Conservation (phyloP, 2,113 vertebrate genomes). For the Rafetus swinhoei region DNA sequence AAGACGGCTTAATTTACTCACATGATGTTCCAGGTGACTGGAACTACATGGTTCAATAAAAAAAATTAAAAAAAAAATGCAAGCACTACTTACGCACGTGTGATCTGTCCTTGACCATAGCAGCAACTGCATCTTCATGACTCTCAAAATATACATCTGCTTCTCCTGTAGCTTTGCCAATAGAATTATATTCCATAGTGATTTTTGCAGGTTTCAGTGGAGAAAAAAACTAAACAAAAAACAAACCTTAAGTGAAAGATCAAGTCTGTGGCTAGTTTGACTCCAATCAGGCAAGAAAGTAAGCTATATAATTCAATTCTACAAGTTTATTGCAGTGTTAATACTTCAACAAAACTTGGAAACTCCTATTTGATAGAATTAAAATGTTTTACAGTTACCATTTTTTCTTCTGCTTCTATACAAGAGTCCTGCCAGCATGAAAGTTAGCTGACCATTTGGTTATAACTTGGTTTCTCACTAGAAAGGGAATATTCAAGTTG, state of each 20-base stretch:
- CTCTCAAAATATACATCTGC: constrained; percentile 86
- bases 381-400: neutral
- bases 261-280: neutral
- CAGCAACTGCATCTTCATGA: constrained; percentile 81
- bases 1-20: accelerated
- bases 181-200: constrained; percentile 83
- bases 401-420: neutral
- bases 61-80: neutral
- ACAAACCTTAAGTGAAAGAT: accelerated
- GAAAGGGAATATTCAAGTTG: neutral
- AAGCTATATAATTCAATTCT: neutral
- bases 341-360: neutral
- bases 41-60: accelerated
- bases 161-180: constrained; percentile 84
- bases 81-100: constrained; percentile 83
- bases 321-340: neutral
- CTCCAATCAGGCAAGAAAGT: neutral
- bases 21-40: accelerated
- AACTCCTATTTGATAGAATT: neutral
- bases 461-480: neutral
- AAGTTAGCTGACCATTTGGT: neutral
- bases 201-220: constrained; percentile 85
- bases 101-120: constrained; percentile 88
- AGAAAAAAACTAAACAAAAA: constrained; percentile 85
- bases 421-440: neutral